These are phyloP conservation scores for Pelvicachromis taeniatus DNA, from an alignment of 2,113 vertebrate species.

Conservation along the genomic window DNA sequence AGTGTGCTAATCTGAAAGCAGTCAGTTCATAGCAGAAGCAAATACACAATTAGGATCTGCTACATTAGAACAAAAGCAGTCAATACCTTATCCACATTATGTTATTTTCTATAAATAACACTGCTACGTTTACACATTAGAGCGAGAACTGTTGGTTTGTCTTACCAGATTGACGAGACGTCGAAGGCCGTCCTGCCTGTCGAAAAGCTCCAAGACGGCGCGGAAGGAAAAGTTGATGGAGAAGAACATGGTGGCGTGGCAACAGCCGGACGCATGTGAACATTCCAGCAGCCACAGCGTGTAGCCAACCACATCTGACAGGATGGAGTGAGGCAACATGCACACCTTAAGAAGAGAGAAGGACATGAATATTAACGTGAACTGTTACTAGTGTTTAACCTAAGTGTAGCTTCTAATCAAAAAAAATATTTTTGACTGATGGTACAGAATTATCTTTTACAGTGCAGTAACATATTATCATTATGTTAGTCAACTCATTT, in stretches of 20 bases:
- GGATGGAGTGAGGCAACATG: constrained; percentile 90
- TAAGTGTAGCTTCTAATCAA: not conserved
- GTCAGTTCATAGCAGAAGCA: not conserved
- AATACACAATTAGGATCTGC: not conserved
- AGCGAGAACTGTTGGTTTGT: not conserved
- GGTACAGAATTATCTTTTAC: not conserved
- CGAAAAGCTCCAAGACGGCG: constrained; percentile 94
- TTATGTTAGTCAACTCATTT: not conserved
- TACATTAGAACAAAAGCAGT: not conserved
- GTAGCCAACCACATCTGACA: constrained; percentile 94
- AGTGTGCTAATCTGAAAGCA: constrained; percentile 90
- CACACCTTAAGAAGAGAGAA: constrained; percentile 46
- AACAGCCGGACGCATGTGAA: constrained; percentile 97
- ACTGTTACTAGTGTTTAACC: not conserved
- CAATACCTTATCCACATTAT: not conserved
- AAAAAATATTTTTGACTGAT: not conserved
- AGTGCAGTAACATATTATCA: not conserved
- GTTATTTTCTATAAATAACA: not conserved
- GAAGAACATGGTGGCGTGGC: constrained; percentile 99
- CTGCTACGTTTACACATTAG: not conserved
- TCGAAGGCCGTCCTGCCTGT: constrained; percentile 93
- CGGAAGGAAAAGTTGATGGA: constrained; percentile 98
- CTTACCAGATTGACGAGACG: constrained; percentile 92
- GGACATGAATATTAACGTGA: constrained; percentile 13
- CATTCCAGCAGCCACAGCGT: constrained; percentile 98